Evolutionary conservation across 1,140 invertebrate species (phyloP).

Genomic region (Protaetia brevitarsis): DNA sequence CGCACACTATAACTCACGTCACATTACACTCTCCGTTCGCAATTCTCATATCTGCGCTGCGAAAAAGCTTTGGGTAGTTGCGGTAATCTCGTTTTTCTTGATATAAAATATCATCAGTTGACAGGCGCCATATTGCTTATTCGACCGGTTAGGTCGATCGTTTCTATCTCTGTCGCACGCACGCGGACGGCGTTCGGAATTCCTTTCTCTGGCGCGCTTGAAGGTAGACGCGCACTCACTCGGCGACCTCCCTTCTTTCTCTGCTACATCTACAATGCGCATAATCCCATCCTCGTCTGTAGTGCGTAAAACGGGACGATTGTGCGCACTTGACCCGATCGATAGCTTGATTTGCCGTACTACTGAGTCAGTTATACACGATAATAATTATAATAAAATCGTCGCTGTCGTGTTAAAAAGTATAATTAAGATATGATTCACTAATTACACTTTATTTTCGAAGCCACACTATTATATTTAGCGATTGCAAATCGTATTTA

Average conservation of each 20-base stretch:
- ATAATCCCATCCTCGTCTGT: background rate
- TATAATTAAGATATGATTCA: too few species aligned
- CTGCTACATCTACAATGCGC: background rate
- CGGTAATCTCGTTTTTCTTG: background rate
- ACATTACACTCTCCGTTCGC: background rate
- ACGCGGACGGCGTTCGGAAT: background rate
- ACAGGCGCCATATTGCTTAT: conserved; percentile 18
- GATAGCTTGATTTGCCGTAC: conserved; percentile 8
- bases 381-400: background rate
- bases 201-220: conserved; percentile 3
- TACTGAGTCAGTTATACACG: background rate
- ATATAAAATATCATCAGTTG: conserved; percentile 13
- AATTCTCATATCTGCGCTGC: background rate
- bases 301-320: conserved; percentile 7
- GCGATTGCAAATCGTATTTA: too few species aligned
- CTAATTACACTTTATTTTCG: too few species aligned
- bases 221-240: conserved; percentile 11
- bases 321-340: conserved; percentile 16
- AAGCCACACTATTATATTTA: too few species aligned
- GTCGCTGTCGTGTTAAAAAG: too few species aligned
- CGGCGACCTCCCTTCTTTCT: background rate
- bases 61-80: too few species aligned
- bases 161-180: background rate
- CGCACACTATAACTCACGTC: background rate
- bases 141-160: background rate